Base-by-base conservation (phyloP, 2,888 invertebrate species). In the Leptodirus hochenwartii region DNA sequence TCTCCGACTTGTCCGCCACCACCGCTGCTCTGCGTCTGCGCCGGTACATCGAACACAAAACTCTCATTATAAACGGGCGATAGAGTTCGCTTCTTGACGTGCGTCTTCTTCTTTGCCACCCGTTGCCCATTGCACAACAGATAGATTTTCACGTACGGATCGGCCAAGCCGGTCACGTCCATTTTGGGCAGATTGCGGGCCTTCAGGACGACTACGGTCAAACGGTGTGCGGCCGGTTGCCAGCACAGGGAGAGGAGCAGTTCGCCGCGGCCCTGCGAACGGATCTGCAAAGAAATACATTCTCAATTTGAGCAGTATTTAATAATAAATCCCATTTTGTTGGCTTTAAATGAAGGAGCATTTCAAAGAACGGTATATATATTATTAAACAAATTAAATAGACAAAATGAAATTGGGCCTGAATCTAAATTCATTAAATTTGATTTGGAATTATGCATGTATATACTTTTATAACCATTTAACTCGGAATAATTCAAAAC, bases 41-140 rank as follows among this genome's bases (percentile, higher is more conserved):
- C 69, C 27, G 77, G 72, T 40, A 96, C 84, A 47, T 96, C 95
- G 54, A 96, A 96, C 31, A 91, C 85, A 59, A 98, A 95, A 30
- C 91, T 91, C 60, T 98, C 96, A 62, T 98, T 98, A 66, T 93
- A 98, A 32, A 98, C 93, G 1, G 96, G 98, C 61, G 90, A 91
- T 43, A 93, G 64, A 2, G 96, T 96, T 32, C 93, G 72, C 57
- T 93, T 96, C 69, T 95, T 95, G 27, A 96, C 93, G 55, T 95
- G 95, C 0, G 96, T 96, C 66, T 96, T 95, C 69, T 95, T 95
- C 66, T 96, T 98, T 27, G 91, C 88, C 46, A 96, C 85, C 39
- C 95, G 76, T 53, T 95, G 93, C n/a, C 88, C 87, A 59, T 96
- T 91, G 62, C 84, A 91, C 31, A 93, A 64, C 44, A 96, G 66